phyloP scores from a whole-genome alignment of 2,797 vertebrate species.

The Coracias cyanogaster region DNA sequence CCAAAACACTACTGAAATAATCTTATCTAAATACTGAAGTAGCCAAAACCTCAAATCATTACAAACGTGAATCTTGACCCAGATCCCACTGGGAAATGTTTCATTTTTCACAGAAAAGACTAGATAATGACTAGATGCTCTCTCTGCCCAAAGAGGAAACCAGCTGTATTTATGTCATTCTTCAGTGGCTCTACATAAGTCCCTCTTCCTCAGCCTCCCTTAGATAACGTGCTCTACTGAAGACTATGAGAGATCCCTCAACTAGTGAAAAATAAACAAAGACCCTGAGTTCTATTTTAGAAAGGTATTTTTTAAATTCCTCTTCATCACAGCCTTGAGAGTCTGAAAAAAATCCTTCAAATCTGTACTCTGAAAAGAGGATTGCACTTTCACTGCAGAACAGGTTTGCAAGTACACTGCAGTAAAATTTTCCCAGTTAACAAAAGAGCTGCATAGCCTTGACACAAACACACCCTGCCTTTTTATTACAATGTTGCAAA shows the following conservation, averaged over 20 bases:
- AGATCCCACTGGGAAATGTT: neutral
- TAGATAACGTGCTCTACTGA: neutral
- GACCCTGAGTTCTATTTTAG: neutral
- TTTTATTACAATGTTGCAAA: constrained; percentile 41
- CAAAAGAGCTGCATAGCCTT: constrained; percentile 37
- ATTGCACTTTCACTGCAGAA: constrained; percentile 39
- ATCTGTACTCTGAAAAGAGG: constrained; percentile 11
- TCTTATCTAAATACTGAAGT: neutral
- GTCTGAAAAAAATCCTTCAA: constrained; percentile 12
- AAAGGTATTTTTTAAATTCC: constrained; percentile 19
- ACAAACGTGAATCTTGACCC: neutral
- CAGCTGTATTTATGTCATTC: neutral
- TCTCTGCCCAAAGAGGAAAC: neutral
- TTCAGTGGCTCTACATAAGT: neutral
- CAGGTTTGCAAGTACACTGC: constrained; percentile 39
- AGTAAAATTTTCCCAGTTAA: constrained; percentile 62
- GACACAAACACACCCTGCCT: neutral
- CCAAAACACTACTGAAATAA: neutral
- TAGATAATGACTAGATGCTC: neutral
- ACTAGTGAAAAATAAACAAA: neutral
- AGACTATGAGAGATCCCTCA: neutral
- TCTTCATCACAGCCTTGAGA: constrained; percentile 4
- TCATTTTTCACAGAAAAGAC: neutral
- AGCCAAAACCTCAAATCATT: neutral
- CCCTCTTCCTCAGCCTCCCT: neutral